A percentile compares a stretch with the other conserved stretches of the same genome.
Conservation (phyloP, 2,797 vertebrate genomes). For the Urocyon cinereoargenteus region DNA sequence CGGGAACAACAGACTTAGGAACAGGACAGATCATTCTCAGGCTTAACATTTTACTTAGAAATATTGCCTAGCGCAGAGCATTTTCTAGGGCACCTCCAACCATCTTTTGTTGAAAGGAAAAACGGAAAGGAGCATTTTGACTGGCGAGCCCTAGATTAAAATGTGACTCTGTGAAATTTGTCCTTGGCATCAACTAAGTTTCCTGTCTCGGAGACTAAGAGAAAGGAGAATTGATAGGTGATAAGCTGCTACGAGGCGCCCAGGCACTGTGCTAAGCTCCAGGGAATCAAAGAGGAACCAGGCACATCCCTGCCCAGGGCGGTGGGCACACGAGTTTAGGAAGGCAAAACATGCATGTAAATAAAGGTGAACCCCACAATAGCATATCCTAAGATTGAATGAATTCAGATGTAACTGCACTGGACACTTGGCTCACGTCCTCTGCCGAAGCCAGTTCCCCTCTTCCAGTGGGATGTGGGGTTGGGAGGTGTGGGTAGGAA, state of each 20-base stretch:
- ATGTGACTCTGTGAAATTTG: background rate
- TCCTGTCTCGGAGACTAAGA: background rate
- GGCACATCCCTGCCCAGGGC: background rate
- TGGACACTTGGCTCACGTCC: background rate
- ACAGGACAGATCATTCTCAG: background rate
- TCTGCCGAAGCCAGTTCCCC: background rate
- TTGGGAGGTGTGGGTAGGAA: accelerated
- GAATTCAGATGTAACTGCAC: background rate
- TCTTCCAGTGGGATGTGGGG: background rate
- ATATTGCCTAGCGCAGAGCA: background rate
- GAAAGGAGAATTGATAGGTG: background rate
- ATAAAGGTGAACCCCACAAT: background rate
- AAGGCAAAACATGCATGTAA: background rate
- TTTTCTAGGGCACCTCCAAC: background rate
- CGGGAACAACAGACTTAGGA: accelerated
- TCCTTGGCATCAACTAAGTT: background rate
- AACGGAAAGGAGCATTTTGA: slow-evolving; percentile 4
- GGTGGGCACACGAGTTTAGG: background rate
- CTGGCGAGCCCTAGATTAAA: background rate
- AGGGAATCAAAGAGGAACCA: background rate
- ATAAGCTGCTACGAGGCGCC: background rate
- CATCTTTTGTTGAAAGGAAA: background rate
- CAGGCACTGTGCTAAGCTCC: background rate
- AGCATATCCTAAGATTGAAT: background rate
- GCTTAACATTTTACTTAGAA: background rate